Percentiles rank a stretch among this genome's conserved stretches.
phyloP scores from a whole-genome alignment of 2,797 vertebrate species.

The Characodon lateralis region DNA sequence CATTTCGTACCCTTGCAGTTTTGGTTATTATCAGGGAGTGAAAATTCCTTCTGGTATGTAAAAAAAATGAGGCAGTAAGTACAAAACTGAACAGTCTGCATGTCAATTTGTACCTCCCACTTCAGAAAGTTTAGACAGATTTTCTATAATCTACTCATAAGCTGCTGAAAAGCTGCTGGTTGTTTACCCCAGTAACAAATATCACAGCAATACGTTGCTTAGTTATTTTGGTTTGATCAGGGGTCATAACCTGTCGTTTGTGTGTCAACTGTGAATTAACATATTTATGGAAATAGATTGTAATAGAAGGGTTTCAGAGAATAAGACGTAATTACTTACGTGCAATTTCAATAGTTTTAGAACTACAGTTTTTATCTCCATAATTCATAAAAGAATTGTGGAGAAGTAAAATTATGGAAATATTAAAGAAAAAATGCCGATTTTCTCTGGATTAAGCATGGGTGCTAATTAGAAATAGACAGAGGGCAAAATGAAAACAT shows the following conservation, averaged over 20 bases:
- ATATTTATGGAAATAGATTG: neutral
- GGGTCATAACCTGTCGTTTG: neutral
- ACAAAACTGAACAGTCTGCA: neutral
- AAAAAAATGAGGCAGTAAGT: neutral
- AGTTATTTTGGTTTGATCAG: neutral
- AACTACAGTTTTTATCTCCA: neutral
- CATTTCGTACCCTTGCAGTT: too few species aligned
- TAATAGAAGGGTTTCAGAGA: neutral
- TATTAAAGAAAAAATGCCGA: neutral
- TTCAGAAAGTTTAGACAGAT: too few species aligned
- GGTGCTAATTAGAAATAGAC: neutral
- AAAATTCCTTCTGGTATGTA: neutral
- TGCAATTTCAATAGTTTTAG: neutral
- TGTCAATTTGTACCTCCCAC: neutral
- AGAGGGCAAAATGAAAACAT: neutral
- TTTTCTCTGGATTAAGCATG: neutral
- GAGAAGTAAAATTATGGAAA: too few species aligned
- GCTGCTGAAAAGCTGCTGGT: too few species aligned
- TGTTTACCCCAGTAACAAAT: neutral
- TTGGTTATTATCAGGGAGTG: too few species aligned
- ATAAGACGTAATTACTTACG: neutral
- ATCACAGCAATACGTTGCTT: neutral
- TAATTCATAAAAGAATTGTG: neutral
- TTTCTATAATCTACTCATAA: neutral
- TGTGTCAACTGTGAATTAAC: neutral